Evolutionary conservation across 2,113 vertebrate genomes (phyloP), one percentile per base, ranked within the genome.

Genomic region (Phalacrocorax aristotelis): DNA sequence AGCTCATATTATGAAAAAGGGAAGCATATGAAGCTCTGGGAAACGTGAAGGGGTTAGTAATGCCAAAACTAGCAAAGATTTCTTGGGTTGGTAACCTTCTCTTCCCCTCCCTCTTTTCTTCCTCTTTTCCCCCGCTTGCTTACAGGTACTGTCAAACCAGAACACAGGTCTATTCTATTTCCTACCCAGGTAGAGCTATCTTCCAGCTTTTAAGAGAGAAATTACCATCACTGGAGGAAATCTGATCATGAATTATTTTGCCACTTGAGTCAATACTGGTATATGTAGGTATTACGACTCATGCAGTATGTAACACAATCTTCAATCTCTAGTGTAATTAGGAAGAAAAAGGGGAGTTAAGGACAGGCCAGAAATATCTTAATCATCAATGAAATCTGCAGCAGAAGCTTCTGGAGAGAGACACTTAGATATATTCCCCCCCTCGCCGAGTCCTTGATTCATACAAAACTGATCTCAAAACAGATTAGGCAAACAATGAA

Each of bases 401-500:
- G 90, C 52, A 94, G 70, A 89, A 95, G 81, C 77, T 97, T 94
- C 93, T 95, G 74, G 61, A 96, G 65, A 84, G 57, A 70, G 27
- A 7, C 72, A 91, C 65, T 89, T 34, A 49, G 70, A n/a, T 49
- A 46, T 18, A 46, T 17, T 1, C 6, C 13, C 6, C 7, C 1
- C 1, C 29, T 30, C 32, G 6, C 16, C 23, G 11, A 72, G 85
- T 89, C 61, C 77, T 80, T 65, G 46, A 79, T 87, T 95, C 58
- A 79, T 65, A 36, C 65, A 91, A 82, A 96, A 91, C 40, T 49
- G 74, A 91, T 93, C 62, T 89, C 93, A 79, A 79, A 95, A 87
- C 87, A 95, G 77, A 96, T 94, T 85, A 95, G 32, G 86, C 85
- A 83, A 96, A 89, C 82, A 95, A 96, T 92, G 92, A 90, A 94